Base-by-base conservation (phyloP, 2,888 invertebrate species). In the Ectemnius lituratus region DNA sequence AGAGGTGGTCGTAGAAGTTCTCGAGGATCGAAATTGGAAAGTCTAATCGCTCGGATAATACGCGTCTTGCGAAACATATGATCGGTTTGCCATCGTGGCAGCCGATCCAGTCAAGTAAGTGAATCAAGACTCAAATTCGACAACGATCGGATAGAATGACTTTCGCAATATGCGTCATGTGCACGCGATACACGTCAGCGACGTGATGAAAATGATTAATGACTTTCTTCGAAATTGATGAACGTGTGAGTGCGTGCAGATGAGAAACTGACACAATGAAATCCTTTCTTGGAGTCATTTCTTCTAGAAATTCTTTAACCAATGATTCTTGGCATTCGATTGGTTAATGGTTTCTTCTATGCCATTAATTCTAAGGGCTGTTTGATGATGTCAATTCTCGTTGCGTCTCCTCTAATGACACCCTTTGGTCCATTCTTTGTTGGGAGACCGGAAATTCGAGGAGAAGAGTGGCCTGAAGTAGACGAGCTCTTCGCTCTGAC, bases 101-200 rank as follows among this genome's bases (percentile, higher is more conserved):
- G 3, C 3, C 47, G 75, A 67, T 77, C 59, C 67, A 61, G 65
- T 67, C 28, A 59, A 49, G 52, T 62, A 73, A 75, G 70, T 64
- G 75, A 73, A 78, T 80, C 78, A 81, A 76, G 75, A 70, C 73
- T 80, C 78, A 81, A 76, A 73, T 80, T 80, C 63, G 79, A 69
- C 77, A 77, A 76, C 52, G 37, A 37, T 5, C 23, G 66, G 58
- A 61, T 70, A 67, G 52, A 71, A 79, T 79, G 75, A 77, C 79
- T 81, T 82, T 82, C 74, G 75, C 79, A 70, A 79, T 70, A 77
- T 69, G 72, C 79, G 79, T 82, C 81, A 82, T 75, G 73, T 65
- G 73, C 73, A 67, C 77, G 69, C 68, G 76, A 75, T 70, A 56
- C 64, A 69, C 73, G 75, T 67, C 68, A 67, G 16, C 57, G 62